Conservation (phyloP, 2,888 invertebrate species). For the Suillia variegata region DNA sequence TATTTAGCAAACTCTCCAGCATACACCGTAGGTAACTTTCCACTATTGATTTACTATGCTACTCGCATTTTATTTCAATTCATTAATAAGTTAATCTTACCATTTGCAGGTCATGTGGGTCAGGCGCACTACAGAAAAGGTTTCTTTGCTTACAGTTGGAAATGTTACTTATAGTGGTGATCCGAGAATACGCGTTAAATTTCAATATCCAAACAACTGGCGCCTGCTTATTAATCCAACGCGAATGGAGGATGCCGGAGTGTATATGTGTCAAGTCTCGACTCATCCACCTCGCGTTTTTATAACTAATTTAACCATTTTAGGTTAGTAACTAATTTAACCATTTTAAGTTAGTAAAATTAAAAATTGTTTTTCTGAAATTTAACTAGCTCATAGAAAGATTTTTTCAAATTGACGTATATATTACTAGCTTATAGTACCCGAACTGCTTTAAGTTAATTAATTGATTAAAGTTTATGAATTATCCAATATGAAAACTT, state of each 20-base stretch:
- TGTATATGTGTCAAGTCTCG: slow-evolving; percentile 82
- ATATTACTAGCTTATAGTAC: too few species aligned
- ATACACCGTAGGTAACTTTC: too few species aligned
- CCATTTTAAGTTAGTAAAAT: too few species aligned
- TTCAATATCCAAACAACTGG: slow-evolving; percentile 76
- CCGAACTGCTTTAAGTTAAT: too few species aligned
- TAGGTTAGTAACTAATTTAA: slow-evolving; percentile 67
- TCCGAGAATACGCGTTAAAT: slow-evolving; percentile 68
- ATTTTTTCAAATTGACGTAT: too few species aligned
- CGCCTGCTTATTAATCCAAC: slow-evolving; percentile 73
- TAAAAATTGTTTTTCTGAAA: too few species aligned
- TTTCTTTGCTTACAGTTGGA: slow-evolving; percentile 70
- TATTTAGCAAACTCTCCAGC: too few species aligned
- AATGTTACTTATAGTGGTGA: slow-evolving; percentile 70
- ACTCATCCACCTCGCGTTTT: slow-evolving; percentile 80
- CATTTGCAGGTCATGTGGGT: slow-evolving; percentile 71
- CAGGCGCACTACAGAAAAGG: slow-evolving; percentile 68
- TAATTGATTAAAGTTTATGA: too few species aligned
- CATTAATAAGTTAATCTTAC: neutral
- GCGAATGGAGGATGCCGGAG: slow-evolving; percentile 72
- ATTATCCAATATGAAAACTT: too few species aligned
- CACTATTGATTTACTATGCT: too few species aligned
- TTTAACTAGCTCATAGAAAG: too few species aligned
- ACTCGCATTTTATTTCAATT: slow-evolving; percentile 4
- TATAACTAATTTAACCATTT: slow-evolving; percentile 74